Percentiles rank a stretch among this genome's conserved stretches.
These are phyloP conservation scores for Aurelia aurita complex sp. Pacific DNA, from an alignment of 30 jellyfish, hydroid and myxozoan genomes.

Conservation along the genomic window DNA sequence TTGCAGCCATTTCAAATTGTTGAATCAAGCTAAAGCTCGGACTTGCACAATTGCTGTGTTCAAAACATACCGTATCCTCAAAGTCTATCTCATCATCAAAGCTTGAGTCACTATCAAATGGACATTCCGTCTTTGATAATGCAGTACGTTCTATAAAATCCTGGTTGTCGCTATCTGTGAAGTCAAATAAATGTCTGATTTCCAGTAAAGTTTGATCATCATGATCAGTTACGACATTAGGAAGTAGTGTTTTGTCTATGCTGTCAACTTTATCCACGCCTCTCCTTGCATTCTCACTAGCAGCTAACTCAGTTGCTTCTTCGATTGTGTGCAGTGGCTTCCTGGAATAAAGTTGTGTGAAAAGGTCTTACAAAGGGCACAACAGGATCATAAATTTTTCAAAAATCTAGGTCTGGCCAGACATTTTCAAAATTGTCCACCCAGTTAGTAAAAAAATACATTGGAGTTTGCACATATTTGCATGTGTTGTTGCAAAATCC, in stretches of 20 bases:
- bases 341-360: conserved; percentile 29
- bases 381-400: neutral
- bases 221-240: neutral
- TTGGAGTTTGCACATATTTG: too few species aligned
- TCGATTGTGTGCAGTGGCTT: conserved; percentile 73
- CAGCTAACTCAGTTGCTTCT: conserved; percentile 47
- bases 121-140: too few species aligned
- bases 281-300: conserved; percentile 1
- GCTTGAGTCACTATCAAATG: too few species aligned
- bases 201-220: conserved; percentile 8
- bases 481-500: too few species aligned
- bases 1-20: conserved; percentile 70
- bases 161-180: neutral
- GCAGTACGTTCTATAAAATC: too few species aligned
- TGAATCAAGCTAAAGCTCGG: conserved; percentile 67
- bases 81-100: too few species aligned
- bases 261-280: neutral
- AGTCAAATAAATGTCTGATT: conserved; percentile 36
- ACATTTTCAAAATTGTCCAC: too few species aligned
- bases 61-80: neutral
- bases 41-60: conserved; percentile 6
- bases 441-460: too few species aligned
- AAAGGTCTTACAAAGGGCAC: neutral
- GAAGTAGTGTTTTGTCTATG: neutral
- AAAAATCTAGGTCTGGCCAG: too few species aligned